phyloP scores from a whole-genome alignment of 2,888 invertebrate species.

The Trissolcus japonicus region DNA sequence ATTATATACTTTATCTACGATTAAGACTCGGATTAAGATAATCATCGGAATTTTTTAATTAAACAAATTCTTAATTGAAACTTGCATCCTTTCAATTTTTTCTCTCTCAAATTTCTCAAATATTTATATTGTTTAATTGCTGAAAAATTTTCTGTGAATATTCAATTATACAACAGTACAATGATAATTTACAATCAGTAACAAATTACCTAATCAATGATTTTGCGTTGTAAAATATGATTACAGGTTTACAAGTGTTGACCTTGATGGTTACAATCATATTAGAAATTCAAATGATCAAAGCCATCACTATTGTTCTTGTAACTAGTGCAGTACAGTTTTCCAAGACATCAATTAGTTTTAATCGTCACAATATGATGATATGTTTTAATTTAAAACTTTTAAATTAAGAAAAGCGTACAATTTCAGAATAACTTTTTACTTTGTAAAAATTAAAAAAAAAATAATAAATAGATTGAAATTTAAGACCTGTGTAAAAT shows the following conservation, averaged over 20 bases:
- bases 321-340: slow-evolving; percentile 35
- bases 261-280: slow-evolving; percentile 24
- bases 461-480: neutral
- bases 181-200: neutral
- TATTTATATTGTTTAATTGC: too few species aligned
- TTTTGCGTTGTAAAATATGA: slow-evolving; percentile 31
- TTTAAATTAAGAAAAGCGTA: too few species aligned
- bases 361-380: too few species aligned
- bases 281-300: slow-evolving; percentile 49
- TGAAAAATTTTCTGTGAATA: neutral
- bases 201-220: slow-evolving; percentile 27
- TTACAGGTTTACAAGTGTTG: slow-evolving; percentile 1
- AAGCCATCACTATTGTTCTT: slow-evolving; percentile 44
- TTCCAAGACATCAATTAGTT: neutral
- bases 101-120: neutral
- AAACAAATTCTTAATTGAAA: neutral
- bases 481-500: too few species aligned
- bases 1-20: too few species aligned
- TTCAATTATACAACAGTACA: too few species aligned
- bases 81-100: neutral
- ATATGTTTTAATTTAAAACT: too few species aligned
- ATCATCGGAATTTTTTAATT: neutral
- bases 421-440: too few species aligned
- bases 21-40: too few species aligned
- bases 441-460: neutral